These are phyloP conservation scores for Mareca strepera DNA, from an alignment of 2,797 vertebrate genomes.

Conservation along the genomic window DNA sequence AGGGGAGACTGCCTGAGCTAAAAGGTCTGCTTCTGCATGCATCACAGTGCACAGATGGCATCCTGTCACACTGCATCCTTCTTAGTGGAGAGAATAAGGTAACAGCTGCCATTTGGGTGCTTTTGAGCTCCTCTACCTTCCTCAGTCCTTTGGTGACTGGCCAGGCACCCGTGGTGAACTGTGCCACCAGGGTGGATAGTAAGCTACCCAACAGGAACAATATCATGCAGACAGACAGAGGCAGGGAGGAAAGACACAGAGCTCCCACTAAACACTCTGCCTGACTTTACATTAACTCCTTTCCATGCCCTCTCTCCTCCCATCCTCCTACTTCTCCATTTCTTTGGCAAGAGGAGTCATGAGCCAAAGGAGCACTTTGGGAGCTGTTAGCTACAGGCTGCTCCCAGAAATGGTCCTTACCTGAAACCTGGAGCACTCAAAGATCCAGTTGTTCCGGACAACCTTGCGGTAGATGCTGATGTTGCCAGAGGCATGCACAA, in stretches of 20 bases:
- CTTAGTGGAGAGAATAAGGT: background rate
- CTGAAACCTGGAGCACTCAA: constrained; percentile 54
- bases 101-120: background rate
- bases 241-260: background rate
- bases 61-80: background rate
- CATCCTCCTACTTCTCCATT: background rate
- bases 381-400: background rate
- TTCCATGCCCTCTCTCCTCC: background rate
- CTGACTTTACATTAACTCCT: background rate
- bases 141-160: background rate
- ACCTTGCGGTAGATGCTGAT: constrained; percentile 62
- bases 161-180: background rate
- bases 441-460: constrained; percentile 1
- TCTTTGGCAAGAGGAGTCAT: background rate
- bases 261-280: background rate
- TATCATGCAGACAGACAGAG: background rate
- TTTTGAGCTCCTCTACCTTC: background rate
- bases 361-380: fast-evolving
- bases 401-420: background rate
- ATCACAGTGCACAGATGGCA: fast-evolving
- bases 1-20: background rate
- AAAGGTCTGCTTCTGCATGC: background rate
- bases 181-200: background rate
- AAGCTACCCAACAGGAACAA: background rate
- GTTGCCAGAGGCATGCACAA: constrained; percentile 32